Base-by-base conservation (phyloP, 2,888 invertebrate genomes). In the Chironomus riparius region DNA sequence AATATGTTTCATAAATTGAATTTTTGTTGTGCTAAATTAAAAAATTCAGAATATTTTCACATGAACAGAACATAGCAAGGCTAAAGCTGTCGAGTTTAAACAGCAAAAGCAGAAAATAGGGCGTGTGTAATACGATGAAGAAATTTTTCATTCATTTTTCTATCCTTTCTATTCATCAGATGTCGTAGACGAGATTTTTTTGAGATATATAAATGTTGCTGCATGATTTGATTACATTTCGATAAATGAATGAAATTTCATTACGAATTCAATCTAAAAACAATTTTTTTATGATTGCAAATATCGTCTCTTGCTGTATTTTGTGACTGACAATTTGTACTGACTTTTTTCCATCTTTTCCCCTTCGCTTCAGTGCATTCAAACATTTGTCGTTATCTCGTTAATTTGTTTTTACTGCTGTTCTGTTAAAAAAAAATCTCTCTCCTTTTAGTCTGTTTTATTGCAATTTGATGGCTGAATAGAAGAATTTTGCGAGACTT, bases 201-300 rank as follows among this genome's bases (percentile, higher is more conserved):
- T 15, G 4, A 3, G 4, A n/a, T 5, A 3, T 15, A 56, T 15
- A 56, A 65, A 18, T 24, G 65, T 5, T 65, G 65, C 65, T 65
- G 21, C 65, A 65, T 74, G 74, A 74, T 74, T 74, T 74, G 74
- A 74, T 74, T 72, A 72, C 72, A 72, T 18, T 73, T 73, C 74
- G 65, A 61, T 72, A 61, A 56, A 74, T 74, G 47, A 74, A 13
- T 21, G 72, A 73, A 74, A 74, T 74, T 74, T 74, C 74, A 74
- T 74, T 74, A 74, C 74, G 48, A 65, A 21, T 74, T 68, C 65
- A 74, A 74, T 74, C 65, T 74, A 56, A 73, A 73, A 70, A 48
- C 48, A 70, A 70, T 70, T 70, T 69, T 69, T 69, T 70, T 21
- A 70, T 70, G 70, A 70, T 70, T 70, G 70, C 50, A 70, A 70